phyloP scores from a whole-genome alignment of 2,113 vertebrate species.

The Labeo catla region DNA sequence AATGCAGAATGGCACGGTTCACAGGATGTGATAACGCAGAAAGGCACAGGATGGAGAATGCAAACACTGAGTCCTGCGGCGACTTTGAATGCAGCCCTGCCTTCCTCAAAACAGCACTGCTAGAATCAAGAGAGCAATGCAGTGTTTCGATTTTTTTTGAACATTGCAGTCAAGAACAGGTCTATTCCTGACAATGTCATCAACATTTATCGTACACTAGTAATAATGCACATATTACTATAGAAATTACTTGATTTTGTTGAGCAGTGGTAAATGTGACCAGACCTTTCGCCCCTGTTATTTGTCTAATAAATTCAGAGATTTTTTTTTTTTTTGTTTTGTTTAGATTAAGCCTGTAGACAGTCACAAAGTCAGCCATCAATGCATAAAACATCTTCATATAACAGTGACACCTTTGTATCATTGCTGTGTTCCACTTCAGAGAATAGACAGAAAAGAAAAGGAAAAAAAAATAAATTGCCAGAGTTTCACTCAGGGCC shows the following conservation, averaged over 20 bases:
- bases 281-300: too few species aligned
- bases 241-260: too few species aligned
- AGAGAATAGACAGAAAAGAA: conserved; percentile 27
- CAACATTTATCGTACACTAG: background rate
- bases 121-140: background rate
- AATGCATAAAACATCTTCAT: conserved; percentile 42
- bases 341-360: background rate
- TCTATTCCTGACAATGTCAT: background rate
- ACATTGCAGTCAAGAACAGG: background rate
- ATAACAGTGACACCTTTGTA: conserved; percentile 32
- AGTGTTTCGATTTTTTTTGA: background rate
- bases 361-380: background rate
- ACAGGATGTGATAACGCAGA: conserved; percentile 41
- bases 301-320: background rate
- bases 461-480: conserved; percentile 18
- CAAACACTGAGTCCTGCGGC: conserved; percentile 46
- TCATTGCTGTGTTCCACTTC: conserved; percentile 34
- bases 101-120: background rate
- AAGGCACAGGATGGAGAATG: conserved; percentile 41
- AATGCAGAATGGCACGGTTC: conserved; percentile 54
- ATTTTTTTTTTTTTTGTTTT: background rate
- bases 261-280: too few species aligned
- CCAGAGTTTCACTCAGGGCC: conserved; percentile 7
- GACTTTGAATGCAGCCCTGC: conserved; percentile 12
- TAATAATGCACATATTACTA: too few species aligned